Evolutionary conservation across 1,140 invertebrate genomes (phyloP), one percentile per base, ranked within the genome.

Genomic region (Vanessa tameamea): DNA sequence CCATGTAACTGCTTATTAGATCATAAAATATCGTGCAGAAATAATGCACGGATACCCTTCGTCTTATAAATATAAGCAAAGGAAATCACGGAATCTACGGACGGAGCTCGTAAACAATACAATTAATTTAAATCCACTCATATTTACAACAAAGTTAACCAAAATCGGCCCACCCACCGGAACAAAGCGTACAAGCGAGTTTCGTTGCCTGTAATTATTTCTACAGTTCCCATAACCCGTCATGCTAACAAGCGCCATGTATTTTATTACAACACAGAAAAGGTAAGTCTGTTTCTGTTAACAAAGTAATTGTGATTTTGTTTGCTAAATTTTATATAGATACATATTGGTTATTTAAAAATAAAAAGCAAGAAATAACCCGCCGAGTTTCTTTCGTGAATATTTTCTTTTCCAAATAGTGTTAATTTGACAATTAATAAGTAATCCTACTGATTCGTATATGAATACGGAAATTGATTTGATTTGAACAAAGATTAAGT

Each of bases 221-320:
- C 79, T 81, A 85, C 83, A 80, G 76, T 68, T 78, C 73, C 68
- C 76, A 80, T 79, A 79, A 63, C 76, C 63, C 72, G 72, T 78
- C 75, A 81, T 73, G 71, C 74, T 87, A 88, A 85, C 83, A 86
- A 82, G 73, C 69, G 47, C 64, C 72, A 82, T 87, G 79, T 75
- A 71, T 65, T 88, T 88, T 86, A 86, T 85, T 79, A 84, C 73
- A 64, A 75, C 82, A 84, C 82, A 82, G 81, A 83, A 63, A 83
- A 73, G 76, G 86, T 86, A 85, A 85, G 23, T 48, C 61, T 57
- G n/a, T 14, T 31, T 53, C 37, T 50, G 65, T 14, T 37, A 37
- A 43, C 51, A 13, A 59, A 12, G 20, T 59, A 26, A 59, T 59
- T 59, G 23, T 26, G 23, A 31, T 59, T 59, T 59, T 23, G 20